Conservation (phyloP, 2,113 vertebrate genomes). For the Dicrurus megarhynchus region DNA sequence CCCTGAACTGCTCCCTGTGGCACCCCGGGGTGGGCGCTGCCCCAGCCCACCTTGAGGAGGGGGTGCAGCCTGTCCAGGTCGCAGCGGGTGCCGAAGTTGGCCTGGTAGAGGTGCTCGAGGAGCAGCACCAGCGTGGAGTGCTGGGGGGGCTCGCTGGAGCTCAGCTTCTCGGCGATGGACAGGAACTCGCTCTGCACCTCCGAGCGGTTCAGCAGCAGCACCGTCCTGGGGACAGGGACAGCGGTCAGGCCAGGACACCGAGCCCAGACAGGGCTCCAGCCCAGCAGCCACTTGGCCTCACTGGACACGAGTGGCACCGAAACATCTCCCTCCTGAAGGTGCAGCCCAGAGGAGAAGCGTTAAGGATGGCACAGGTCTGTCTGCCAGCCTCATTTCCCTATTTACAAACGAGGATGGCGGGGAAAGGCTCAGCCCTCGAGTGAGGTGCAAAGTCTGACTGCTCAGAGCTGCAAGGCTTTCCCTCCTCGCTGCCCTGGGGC, state of each 20-base stretch:
- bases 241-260: rapidly evolving
- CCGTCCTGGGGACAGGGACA: conserved; percentile 76
- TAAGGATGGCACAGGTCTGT: neutral
- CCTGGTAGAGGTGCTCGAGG: conserved; percentile 90
- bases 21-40: rapidly evolving
- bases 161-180: conserved; percentile 83
- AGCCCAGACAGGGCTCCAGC: neutral
- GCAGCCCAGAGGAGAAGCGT: neutral
- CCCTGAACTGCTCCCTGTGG: rapidly evolving
- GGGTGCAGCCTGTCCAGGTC: conserved; percentile 74
- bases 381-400: neutral
- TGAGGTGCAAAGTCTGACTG: neutral
- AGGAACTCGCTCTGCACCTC: conserved; percentile 88
- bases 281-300: neutral
- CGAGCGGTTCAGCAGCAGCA: conserved; percentile 85
- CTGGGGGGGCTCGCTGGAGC: conserved; percentile 65
- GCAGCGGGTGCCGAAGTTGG: conserved; percentile 79
- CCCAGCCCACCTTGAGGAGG: conserved; percentile 78
- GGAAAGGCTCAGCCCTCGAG: neutral
- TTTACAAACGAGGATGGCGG: neutral
- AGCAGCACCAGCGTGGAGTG: conserved; percentile 74
- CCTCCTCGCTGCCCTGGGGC: neutral
- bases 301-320: rapidly evolving
- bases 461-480: neutral
- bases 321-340: neutral